Percentiles rank a stretch among this genome's conserved stretches.
phyloP scores from a whole-genome alignment of 30 jellyfish, hydroid and myxozoan genomes.

The Chironex yamaguchii region DNA sequence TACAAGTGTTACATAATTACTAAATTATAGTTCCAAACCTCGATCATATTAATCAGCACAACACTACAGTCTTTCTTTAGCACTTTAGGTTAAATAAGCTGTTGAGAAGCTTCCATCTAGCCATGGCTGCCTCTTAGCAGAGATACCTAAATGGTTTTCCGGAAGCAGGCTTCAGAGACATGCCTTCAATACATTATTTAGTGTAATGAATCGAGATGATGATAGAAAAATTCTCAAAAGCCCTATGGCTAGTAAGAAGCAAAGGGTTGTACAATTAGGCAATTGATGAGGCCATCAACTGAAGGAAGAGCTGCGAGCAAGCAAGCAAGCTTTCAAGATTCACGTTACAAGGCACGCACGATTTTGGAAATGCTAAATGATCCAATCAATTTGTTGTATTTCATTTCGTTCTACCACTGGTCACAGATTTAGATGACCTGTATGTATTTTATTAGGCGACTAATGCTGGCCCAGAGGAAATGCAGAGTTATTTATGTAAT shows the following conservation, averaged over 20 bases:
- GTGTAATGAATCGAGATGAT: slow-evolving; percentile 62
- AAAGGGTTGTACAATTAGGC: slow-evolving; percentile 63
- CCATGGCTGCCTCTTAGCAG: slow-evolving; percentile 73
- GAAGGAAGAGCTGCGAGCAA: slow-evolving; percentile 59
- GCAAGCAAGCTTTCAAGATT: slow-evolving; percentile 50
- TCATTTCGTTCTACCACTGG: slow-evolving; percentile 73
- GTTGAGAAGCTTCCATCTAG: slow-evolving; percentile 72
- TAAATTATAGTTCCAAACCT: no score
- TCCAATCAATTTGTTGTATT: slow-evolving; percentile 49
- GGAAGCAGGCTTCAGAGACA: slow-evolving; percentile 70
- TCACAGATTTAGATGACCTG: slow-evolving; percentile 66
- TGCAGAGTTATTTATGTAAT: slow-evolving; percentile 51
- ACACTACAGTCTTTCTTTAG: slow-evolving; percentile 81
- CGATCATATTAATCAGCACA: no score
- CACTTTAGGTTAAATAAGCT: slow-evolving; percentile 59
- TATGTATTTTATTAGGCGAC: slow-evolving; percentile 71
- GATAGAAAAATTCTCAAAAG: slow-evolving; percentile 54
- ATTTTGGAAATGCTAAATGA: slow-evolving; percentile 61
- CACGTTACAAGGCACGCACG: slow-evolving; percentile 73
- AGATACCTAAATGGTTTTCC: slow-evolving; percentile 79
- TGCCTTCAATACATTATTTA: slow-evolving; percentile 57
- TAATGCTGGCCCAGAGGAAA: slow-evolving; percentile 75
- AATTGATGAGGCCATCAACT: slow-evolving; percentile 68
- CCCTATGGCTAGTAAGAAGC: slow-evolving; percentile 81
- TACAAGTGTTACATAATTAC: no score